phyloP scores from a whole-genome alignment of 2,888 invertebrate genomes.

The Sussaba pulchella region DNA sequence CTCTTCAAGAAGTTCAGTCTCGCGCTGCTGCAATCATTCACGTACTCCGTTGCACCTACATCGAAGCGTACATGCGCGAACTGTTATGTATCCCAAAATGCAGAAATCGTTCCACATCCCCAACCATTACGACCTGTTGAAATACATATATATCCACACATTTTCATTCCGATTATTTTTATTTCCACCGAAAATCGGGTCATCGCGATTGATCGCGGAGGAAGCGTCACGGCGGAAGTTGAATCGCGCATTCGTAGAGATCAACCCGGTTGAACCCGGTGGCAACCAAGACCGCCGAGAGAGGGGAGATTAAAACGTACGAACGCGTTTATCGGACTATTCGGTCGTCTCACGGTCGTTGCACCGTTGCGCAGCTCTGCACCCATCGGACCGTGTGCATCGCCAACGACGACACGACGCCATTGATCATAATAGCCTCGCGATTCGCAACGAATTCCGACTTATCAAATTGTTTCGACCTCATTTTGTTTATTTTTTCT shows the following conservation, averaged over 20 bases:
- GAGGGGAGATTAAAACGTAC: conserved; percentile 13
- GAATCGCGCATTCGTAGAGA: neutral
- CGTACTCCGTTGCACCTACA: too few species aligned
- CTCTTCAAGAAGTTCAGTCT: too few species aligned
- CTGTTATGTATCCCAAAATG: conserved; percentile 24
- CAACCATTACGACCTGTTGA: conserved; percentile 48
- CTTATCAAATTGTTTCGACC: too few species aligned
- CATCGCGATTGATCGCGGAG: conserved; percentile 57
- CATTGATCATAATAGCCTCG: too few species aligned
- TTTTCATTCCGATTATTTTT: too few species aligned
- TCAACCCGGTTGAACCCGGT: too few species aligned
- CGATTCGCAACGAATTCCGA: too few species aligned
- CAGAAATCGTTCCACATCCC: conserved; percentile 26
- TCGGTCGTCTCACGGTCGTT: conserved; percentile 61
- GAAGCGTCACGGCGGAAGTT: neutral
- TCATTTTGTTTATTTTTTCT: too few species aligned
- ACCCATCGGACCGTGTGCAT: too few species aligned
- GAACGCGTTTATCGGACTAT: conserved; percentile 40
- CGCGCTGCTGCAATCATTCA: neutral
- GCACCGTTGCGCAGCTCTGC: conserved; percentile 51
- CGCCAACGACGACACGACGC: too few species aligned
- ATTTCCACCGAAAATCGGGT: conserved; percentile 54
- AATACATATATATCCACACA: too few species aligned
- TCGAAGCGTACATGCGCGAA: neutral
- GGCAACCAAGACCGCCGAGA: neutral